Evolutionary conservation across 1,140 invertebrate species (phyloP).

Genomic region (Drosophila ambigua): DNA sequence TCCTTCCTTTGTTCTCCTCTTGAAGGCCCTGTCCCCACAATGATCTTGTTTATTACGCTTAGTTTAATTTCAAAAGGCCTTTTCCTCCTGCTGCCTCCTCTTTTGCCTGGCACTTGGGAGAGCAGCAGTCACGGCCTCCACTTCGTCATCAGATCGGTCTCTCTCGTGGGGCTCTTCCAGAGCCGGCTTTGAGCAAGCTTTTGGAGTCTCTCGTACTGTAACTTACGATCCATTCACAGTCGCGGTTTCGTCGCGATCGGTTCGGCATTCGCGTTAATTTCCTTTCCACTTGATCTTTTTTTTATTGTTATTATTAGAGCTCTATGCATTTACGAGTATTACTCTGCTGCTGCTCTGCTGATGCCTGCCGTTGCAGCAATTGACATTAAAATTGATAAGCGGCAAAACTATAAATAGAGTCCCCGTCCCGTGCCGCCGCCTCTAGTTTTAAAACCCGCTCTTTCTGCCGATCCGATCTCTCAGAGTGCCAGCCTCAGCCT

Average conservation of each 20-base stretch:
- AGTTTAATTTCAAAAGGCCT: constrained; percentile 57
- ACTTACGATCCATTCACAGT: constrained; percentile 62
- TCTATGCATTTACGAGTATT: constrained; percentile 37
- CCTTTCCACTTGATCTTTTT: constrained; percentile 11
- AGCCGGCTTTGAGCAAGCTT: constrained; percentile 45
- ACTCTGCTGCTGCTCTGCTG: neutral
- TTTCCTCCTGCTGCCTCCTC: constrained; percentile 32
- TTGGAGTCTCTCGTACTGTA: constrained; percentile 24
- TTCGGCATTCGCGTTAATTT: constrained; percentile 43
- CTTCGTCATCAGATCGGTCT: constrained; percentile 6
- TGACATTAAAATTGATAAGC: constrained; percentile 77
- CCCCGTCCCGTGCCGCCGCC: neutral
- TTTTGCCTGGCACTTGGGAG: constrained; percentile 9
- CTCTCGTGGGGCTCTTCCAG: constrained; percentile 6
- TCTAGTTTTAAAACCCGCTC: too few species aligned
- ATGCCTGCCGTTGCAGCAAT: constrained; percentile 40
- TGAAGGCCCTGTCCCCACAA: constrained; percentile 6
- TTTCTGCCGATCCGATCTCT: too few species aligned
- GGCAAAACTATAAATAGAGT: constrained; percentile 61
- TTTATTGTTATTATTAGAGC: constrained; percentile 45
- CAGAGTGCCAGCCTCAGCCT: constrained; percentile 3
- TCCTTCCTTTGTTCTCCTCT: neutral
- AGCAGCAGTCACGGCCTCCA: constrained; percentile 21
- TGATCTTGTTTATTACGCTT: constrained; percentile 61
- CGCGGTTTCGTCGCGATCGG: constrained; percentile 54